Percentiles rank a stretch among this genome's conserved stretches.
Conservation (phyloP, 2,113 vertebrate genomes). For the Acrocephalus kingi region DNA sequence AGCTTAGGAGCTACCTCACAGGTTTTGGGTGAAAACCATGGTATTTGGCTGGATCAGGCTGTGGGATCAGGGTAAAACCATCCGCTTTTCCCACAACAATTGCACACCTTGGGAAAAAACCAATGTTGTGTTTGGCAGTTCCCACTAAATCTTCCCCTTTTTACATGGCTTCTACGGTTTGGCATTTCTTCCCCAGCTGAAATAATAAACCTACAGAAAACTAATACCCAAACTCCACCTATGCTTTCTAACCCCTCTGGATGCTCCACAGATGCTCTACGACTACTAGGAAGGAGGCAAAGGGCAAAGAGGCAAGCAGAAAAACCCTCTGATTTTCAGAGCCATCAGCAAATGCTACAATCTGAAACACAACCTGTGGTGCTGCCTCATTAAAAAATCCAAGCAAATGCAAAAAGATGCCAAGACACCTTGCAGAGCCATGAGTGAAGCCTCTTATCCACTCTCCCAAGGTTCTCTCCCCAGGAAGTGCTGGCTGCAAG, state of each 20-base stretch:
- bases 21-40: not conserved
- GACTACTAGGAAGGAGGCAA: not conserved
- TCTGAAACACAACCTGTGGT: not conserved
- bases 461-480: not conserved
- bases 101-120: not conserved
- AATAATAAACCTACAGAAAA: not conserved
- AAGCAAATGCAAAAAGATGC: rapidly evolving
- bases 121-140: rapidly evolving
- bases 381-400: not conserved
- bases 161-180: not conserved
- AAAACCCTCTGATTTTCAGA: not conserved
- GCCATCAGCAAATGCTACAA: not conserved
- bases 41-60: not conserved
- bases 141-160: not conserved
- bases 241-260: not conserved
- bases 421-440: not conserved
- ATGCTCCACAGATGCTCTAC: rapidly evolving
- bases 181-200: not conserved
- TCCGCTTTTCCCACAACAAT: not conserved
- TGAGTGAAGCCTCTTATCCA: not conserved
- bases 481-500: not conserved
- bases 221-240: not conserved
- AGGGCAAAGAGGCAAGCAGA: not conserved
- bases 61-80: not conserved
- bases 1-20: not conserved